Evolutionary conservation across 1,140 invertebrate species (phyloP).

Genomic region (Cotesia typhae): DNA sequence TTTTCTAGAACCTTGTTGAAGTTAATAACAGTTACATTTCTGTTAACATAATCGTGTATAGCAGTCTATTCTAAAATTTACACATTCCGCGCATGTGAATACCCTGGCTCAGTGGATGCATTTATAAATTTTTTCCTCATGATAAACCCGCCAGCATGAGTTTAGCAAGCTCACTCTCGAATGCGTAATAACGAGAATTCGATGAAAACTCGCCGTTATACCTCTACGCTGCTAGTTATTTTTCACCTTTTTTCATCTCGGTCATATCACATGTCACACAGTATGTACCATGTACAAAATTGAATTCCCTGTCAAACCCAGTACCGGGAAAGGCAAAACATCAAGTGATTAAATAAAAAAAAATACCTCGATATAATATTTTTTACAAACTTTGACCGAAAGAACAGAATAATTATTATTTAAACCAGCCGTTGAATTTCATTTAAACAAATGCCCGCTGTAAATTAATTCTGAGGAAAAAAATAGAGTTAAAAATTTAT

Average conservation of each 20-base stretch:
- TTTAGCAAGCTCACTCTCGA: background rate
- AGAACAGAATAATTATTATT: conserved; percentile 6
- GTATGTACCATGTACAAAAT: background rate
- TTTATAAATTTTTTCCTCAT: conserved; percentile 12
- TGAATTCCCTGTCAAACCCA: background rate
- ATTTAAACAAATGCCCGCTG: background rate
- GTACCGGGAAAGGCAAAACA: background rate
- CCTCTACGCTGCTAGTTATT: background rate
- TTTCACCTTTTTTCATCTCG: background rate
- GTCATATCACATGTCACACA: conserved; percentile 21
- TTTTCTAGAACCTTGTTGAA: too few relatives aligned
- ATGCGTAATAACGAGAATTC: conserved; percentile 23
- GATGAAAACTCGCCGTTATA: background rate
- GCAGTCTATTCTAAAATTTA: too few relatives aligned
- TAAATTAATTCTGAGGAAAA: too few relatives aligned
- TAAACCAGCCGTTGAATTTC: background rate
- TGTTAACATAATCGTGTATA: too few relatives aligned
- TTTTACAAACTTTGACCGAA: background rate
- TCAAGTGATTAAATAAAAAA: background rate
- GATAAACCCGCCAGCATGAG: background rate
- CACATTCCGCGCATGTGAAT: too few relatives aligned
- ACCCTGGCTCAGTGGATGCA: background rate
- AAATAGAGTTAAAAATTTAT: too few relatives aligned
- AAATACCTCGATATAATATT: background rate
- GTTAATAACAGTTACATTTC: too few relatives aligned